Base-by-base conservation (phyloP, 2,113 vertebrate genomes). In the Scomber japonicus region DNA sequence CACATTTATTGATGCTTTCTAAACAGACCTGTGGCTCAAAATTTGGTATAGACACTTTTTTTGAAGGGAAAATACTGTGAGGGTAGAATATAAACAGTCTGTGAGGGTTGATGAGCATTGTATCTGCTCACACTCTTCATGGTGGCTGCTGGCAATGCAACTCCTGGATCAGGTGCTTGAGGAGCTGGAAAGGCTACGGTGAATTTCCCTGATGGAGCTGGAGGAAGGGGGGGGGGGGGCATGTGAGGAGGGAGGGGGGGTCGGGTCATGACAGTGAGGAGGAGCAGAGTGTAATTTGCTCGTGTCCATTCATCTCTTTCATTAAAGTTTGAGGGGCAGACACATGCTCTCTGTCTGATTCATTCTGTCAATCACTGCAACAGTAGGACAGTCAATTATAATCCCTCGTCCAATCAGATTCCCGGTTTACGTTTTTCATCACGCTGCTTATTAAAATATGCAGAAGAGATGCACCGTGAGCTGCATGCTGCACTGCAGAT, bases 121-220 rank as follows among this genome's bases (percentile, higher is more conserved):
- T 90, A 77, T 87, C 86, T 90, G 83, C 93, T 94, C 89, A 82
- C 88, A 93, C 93, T 90, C 72, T 95, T 74, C 69, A 48, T 71
- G 72, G 74, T 69, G 63, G 86, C 92, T 90, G 64, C 85, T 77
- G 86, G 82, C 14, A n/a, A 78, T 90, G 78, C 78, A 94, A 92
- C 87, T 93, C 92, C 94, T 91, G 93, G 94, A 94, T 95, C 86
- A 94, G 90, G 89, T 93, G 81, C 91, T 94, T 92, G 81, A 71
- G 51, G 91, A 61, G 67, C 50, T 21, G 87, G 86, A 94, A 63
- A n/a, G 80, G 95, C 86, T 83, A 65, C 10, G 45, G 45, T 75
- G 62, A 81, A 56, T 82, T 75, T 70, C 50, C 68, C 69, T 57
- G 51, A 78, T 27, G 73, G 56, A 53, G 79, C 72, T 49, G 45